Base-by-base conservation (phyloP, 2,797 vertebrate genomes). In the Anguilla anguilla region DNA sequence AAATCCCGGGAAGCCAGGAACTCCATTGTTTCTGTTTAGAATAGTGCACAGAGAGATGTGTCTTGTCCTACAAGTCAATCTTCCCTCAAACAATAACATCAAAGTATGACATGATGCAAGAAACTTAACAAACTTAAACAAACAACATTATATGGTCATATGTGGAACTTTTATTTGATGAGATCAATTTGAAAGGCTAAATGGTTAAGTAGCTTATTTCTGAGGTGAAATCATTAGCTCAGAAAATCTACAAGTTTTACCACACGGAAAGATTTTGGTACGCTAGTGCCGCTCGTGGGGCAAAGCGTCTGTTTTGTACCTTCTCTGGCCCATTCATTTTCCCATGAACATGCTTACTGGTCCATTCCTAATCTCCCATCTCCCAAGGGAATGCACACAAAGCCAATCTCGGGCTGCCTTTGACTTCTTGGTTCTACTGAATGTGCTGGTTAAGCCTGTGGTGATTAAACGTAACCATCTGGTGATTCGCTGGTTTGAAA, bases 281-380 rank as follows among this genome's bases (percentile, higher is more conserved):
- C 5, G 15, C 85, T 49, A 55, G 86, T 69, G 88, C 83, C 72
- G 67, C 81, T 87, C 84, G 79, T 87, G 83, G 49, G 39, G 88
- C 79, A 79, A 85, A 72, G 83, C 83, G 85, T 55, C 83, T 64
- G 69, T 87, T 90, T 88, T 85, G 49, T 87, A 85, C 25, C 28
- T 28, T 51, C 11, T 77, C 77, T 79, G 74, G n/a, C n/a, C 74
- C 11, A 67, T 87, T 85, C 85, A 85, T 69, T 74, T 89, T 90
- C 86, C 87, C 87, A 89, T 89, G 89, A 89, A 88, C 90, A 89
- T 90, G 82, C 90, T 89, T 88, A 83, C 11, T 72, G 88, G 89
- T 51, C 86, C 85, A 87, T 88, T 85, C 87, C 84, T 89, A 88
- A 90, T 91, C 88, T 86, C 84, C 86, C 67, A 86, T 85, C 49